These are phyloP conservation scores for Vimba vimba DNA, from an alignment of 2,113 vertebrate genomes.

Conservation along the genomic window DNA sequence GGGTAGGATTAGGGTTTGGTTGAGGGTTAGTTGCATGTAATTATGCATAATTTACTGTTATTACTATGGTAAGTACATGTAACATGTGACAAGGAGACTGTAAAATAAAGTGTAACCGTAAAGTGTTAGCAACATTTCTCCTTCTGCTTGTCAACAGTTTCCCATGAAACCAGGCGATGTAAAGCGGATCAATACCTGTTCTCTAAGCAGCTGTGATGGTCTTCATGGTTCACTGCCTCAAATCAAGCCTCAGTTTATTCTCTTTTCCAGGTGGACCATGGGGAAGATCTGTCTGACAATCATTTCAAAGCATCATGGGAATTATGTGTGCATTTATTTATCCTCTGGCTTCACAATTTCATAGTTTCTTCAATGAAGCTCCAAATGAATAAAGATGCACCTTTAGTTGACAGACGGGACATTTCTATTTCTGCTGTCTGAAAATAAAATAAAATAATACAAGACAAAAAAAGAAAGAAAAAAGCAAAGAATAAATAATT, in stretches of 20 bases:
- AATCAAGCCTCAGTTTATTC: not conserved
- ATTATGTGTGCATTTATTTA: not conserved
- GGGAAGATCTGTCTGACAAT: not conserved
- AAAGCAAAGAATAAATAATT: no score
- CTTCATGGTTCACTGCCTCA: not conserved
- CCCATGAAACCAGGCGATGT: not conserved
- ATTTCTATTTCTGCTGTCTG: not conserved
- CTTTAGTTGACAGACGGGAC: not conserved
- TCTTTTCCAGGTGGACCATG: not conserved
- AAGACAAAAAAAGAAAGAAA: no score
- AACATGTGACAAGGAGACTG: no score
- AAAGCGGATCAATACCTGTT: not conserved
- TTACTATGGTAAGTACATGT: no score
- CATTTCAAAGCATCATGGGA: not conserved
- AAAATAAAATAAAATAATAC: not conserved
- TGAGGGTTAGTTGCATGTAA: no score
- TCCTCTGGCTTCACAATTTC: not conserved
- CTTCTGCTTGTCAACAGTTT: not conserved
- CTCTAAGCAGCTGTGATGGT: not conserved
- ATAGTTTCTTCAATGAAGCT: not conserved
- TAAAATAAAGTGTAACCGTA: no score
- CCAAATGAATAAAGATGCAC: not conserved
- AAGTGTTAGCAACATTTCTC: no score
- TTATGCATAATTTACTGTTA: no score
- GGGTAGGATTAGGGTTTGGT: no score